phyloP scores from a whole-genome alignment of 2,113 vertebrate genomes.

The human (Homo sapiens) region GRCh38 chr20:62799001-62799500 shows the following conservation, averaged over 20 bases:
- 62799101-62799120: neutral
- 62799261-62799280: neutral
- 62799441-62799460: slow-evolving; percentile 76
- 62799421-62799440: slow-evolving; percentile 55
- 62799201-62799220: too few relatives aligned
- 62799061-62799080: neutral
- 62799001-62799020: slow-evolving; percentile 96
- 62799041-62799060: slow-evolving; percentile 92
- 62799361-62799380: neutral
- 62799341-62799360: slow-evolving; percentile 50
- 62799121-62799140: neutral
- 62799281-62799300: neutral
- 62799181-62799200: neutral
- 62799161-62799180: neutral
- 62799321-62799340: neutral
- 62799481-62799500: slow-evolving; percentile 82
- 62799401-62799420: neutral
- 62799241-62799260: neutral
- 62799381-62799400: neutral
- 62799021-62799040: slow-evolving; percentile 89
- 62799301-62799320: neutral
- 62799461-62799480: slow-evolving; percentile 80
- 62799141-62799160: neutral
- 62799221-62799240: rapidly evolving
- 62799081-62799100: neutral